These are phyloP conservation scores for Oophaga sylvatica DNA, from an alignment of 2,797 vertebrate species.

Conservation along the genomic window DNA sequence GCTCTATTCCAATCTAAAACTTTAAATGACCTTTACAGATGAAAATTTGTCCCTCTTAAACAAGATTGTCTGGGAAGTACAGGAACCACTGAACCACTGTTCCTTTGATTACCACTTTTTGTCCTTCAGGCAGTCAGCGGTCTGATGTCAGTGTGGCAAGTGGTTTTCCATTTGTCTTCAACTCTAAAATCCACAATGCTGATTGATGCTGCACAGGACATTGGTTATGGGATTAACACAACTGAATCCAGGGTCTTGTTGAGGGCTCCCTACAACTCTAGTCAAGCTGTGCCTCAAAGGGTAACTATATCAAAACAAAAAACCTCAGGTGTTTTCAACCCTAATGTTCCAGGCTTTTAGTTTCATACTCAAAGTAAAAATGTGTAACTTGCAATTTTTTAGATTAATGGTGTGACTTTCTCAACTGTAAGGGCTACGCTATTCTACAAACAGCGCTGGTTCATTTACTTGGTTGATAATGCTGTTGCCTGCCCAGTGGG, in stretches of 20 bases:
- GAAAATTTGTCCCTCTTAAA: too few species aligned
- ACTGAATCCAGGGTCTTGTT: conserved; percentile 77
- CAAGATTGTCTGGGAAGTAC: too few species aligned
- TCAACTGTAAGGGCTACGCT: conserved; percentile 75
- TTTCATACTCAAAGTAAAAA: not conserved
- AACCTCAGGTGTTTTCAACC: too few species aligned
- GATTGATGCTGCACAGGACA: conserved; percentile 72
- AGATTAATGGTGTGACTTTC: conserved; percentile 81
- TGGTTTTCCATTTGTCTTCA: conserved; percentile 78
- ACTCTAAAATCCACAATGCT: conserved; percentile 72
- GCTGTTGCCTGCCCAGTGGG: conserved; percentile 76
- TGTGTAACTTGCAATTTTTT: not conserved
- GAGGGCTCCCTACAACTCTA: conserved; percentile 74
- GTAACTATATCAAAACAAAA: not conserved
- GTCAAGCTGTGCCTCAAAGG: conserved; percentile 75
- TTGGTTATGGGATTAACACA: conserved; percentile 75
- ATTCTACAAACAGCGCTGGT: conserved; percentile 75
- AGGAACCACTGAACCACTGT: too few species aligned
- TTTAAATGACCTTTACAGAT: too few species aligned
- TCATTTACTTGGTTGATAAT: conserved; percentile 74
- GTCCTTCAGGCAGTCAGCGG: conserved; percentile 36
- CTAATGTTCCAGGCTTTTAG: too few species aligned
- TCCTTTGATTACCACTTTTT: not conserved
- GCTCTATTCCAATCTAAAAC: too few species aligned
- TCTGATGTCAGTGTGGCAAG: conserved; percentile 72